These are phyloP conservation scores for Chionis minor DNA, from an alignment of 2,113 vertebrate genomes.

Conservation along the genomic window DNA sequence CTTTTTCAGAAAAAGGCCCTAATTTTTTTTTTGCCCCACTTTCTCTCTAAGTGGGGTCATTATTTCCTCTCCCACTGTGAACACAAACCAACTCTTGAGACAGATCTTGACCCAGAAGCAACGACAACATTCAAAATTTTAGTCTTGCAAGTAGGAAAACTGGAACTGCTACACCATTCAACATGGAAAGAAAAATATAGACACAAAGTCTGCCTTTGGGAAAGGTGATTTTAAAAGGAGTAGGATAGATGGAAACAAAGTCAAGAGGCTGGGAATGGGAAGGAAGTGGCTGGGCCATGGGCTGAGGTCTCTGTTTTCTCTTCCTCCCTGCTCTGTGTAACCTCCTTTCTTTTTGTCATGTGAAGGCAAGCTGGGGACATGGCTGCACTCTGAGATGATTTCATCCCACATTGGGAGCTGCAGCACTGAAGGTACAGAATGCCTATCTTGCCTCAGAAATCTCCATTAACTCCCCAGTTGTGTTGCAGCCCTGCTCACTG, in stretches of 20 bases:
- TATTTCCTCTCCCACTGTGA: accelerated
- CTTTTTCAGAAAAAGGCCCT: neutral
- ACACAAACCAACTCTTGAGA: neutral
- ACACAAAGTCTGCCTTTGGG: neutral
- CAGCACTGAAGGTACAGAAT: neutral
- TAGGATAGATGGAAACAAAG: neutral
- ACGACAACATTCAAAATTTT: neutral
- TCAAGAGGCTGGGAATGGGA: accelerated
- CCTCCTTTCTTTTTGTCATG: neutral
- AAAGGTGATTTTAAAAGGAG: neutral
- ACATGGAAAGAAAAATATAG: neutral
- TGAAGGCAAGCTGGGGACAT: neutral
- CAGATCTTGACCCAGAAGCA: neutral
- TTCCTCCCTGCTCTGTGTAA: neutral
- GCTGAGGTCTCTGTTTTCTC: neutral
- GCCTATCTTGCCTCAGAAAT: neutral
- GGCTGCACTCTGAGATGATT: accelerated
- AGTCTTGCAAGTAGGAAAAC: neutral
- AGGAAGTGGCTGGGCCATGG: neutral
- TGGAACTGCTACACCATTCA: neutral
- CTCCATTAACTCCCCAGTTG: neutral
- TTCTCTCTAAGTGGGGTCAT: neutral
- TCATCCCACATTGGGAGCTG: neutral
- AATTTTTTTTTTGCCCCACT: neutral
- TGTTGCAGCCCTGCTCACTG: neutral